Evolutionary conservation across 2,888 invertebrate species (phyloP), one percentile per base, ranked within the genome.

Genomic region (Apodemia duryi): DNA sequence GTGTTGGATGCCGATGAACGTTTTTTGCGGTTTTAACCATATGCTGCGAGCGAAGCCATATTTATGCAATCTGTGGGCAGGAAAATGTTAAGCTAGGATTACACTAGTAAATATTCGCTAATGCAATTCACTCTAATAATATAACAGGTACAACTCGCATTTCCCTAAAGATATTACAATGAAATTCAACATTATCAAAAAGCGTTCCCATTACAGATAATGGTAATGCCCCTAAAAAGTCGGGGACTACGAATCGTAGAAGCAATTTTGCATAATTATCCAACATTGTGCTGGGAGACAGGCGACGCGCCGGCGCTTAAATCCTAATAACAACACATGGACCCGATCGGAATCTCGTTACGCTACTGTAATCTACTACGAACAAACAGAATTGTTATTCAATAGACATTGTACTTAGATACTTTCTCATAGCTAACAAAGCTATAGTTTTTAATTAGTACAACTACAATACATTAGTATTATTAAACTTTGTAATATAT

Each of bases 181-280:
- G 82, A 86, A 87, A 88, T 84, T 85, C 74, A 74, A 82, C 85
- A 86, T 89, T 91, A 90, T 88, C 88, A 90, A 85, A 90, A 89
- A 86, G 84, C 85, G 86, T 83, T 83, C 79, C 89, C 89, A 89
- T 91, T 88, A 86, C 82, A 83, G 79, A 82, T 90, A 89, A 91
- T 84, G 90, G 88, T 86, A 82, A 88, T 89, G 88, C 74, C 82
- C 83, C 81, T 85, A 86, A 91, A 89, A 90, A 90, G 82, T 85
- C 82, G 82, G 86, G 87, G 86, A 79, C 81, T 84, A 82, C 81
- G 85, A 91, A 85, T 90, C 79, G 90, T 88, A 85, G 85, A 76
- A 88, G 87, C 89, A 87, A 90, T 91, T 91, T 91, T 87, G 89
- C 91, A 91, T 91, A 91, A 91, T 91, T 91, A 90, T 84, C 82